phyloP scores from a whole-genome alignment of 2,113 vertebrate genomes.

The Pterocles gutturalis region DNA sequence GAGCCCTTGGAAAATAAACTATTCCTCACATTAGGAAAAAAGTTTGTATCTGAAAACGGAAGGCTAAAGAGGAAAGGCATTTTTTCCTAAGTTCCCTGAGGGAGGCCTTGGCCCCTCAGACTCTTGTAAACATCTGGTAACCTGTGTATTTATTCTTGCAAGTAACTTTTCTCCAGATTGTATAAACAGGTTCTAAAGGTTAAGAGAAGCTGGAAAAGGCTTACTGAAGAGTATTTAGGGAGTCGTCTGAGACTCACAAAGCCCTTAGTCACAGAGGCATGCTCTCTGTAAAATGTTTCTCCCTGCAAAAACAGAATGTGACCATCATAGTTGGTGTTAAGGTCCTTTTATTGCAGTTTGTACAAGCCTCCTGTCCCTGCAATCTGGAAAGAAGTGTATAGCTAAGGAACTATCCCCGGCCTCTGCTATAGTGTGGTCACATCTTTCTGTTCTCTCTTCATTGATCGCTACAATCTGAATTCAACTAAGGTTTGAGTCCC shows the following conservation, averaged over 20 bases:
- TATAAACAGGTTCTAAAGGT: not conserved
- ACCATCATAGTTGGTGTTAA: not conserved
- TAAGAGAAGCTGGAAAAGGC: not conserved
- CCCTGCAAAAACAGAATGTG: not conserved
- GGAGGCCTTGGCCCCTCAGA: not conserved
- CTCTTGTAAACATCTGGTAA: not conserved
- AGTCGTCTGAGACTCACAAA: not conserved
- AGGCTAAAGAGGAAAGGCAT: not conserved
- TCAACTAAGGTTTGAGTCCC: not conserved
- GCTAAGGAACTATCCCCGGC: not conserved
- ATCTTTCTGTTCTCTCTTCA: not conserved
- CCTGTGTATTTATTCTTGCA: not conserved
- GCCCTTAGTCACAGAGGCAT: not conserved
- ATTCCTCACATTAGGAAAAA: not conserved
- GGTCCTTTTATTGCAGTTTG: not conserved
- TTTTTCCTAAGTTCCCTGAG: not conserved
- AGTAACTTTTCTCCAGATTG: not conserved
- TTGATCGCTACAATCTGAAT: not conserved
- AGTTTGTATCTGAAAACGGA: not conserved
- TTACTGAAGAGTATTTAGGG: not conserved
- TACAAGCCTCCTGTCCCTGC: not conserved
- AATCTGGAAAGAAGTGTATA: not conserved
- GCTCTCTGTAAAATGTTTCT: not conserved
- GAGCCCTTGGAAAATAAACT: not conserved
- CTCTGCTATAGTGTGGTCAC: not conserved